Evolutionary conservation across 2,888 invertebrate species (phyloP).

Genomic region (Xestia sexstrigata): DNA sequence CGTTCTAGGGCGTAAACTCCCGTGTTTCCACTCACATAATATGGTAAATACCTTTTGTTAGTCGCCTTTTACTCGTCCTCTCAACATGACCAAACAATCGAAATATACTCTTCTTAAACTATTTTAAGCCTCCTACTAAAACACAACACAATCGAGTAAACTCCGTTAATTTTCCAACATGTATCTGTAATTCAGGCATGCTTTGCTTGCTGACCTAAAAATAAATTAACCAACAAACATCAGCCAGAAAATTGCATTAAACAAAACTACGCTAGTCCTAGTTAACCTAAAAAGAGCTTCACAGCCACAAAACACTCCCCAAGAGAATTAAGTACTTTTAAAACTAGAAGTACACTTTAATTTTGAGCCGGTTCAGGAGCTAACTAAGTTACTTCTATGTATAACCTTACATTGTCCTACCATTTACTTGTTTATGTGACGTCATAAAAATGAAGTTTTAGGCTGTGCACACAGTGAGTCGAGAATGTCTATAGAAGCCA

Average conservation of each 20-base stretch:
- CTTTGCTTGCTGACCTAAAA: slow-evolving; percentile 33
- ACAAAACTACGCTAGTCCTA: slow-evolving; percentile 35
- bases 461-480: background rate
- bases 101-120: too few relatives aligned
- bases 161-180: too few relatives aligned
- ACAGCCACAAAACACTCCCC: slow-evolving; percentile 8
- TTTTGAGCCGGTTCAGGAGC: slow-evolving; percentile 32
- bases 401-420: slow-evolving; percentile 12
- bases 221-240: slow-evolving; percentile 32
- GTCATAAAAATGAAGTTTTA: slow-evolving; percentile 8
- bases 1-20: too few relatives aligned
- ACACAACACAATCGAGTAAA: too few relatives aligned
- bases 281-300: slow-evolving; percentile 43
- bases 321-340: slow-evolving; percentile 45
- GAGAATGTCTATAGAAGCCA: background rate
- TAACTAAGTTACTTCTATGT: slow-evolving; percentile 36
- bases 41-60: too few relatives aligned
- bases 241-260: slow-evolving; percentile 26
- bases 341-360: slow-evolving; percentile 44
- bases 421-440: slow-evolving; percentile 37
- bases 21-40: too few relatives aligned
- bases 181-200: slow-evolving; percentile 11
- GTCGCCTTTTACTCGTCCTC: too few relatives aligned
- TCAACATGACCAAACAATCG: too few relatives aligned
- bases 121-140: too few relatives aligned